Base-by-base conservation (phyloP, 2,113 vertebrate genomes). In the Takifugu bimaculatus region DNA sequence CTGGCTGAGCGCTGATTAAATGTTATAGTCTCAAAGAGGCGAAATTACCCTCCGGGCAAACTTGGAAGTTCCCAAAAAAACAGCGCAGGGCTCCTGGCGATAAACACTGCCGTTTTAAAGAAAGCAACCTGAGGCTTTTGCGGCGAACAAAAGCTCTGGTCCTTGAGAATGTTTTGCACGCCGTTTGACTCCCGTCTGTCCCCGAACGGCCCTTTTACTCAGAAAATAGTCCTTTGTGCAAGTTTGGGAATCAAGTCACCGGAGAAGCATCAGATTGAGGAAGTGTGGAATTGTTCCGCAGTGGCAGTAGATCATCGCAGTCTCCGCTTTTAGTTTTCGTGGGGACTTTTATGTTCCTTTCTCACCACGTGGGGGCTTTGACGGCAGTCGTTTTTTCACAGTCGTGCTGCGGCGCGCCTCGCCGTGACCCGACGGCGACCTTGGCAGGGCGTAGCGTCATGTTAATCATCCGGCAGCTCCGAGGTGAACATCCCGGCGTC, bases 1-100 rank as follows among this genome's bases (percentile, higher is more conserved):
- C 72, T 70, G 66, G 63, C 50, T 56, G 32, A 55, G 51, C 61
- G 29, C 62, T 72, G 70, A 77, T 77, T 87, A 72, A 65, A 75
- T 29, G 61, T 67, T 73, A 49, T 25, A 51, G 44, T 65, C 68
- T 69, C 57, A 60, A 29, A 57, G 58, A 57, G 58, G 68, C 56
- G 60, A 79, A 65, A 75, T 62, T 25, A 66, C 14, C 6, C 44
- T 2, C 15, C 2, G 2, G 1, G 45, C 45, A 6, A n/a, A 15
- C 45, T 12, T 48, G 4, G 13, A n/a, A 5, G 45, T n/a, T 48
- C 45, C 45, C 13, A 48, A 48, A 39, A 32, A 32, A 32, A 39
- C 7, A 39, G 63, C 57, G 20, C 20, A 20, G 20, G 20, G 20
- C 20, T 20, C 20, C 20, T 20, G 20, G 20, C 20, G 54, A 80